Conservation (phyloP, 1,140 invertebrate species). For the Leptinotarsa lineolata region DNA sequence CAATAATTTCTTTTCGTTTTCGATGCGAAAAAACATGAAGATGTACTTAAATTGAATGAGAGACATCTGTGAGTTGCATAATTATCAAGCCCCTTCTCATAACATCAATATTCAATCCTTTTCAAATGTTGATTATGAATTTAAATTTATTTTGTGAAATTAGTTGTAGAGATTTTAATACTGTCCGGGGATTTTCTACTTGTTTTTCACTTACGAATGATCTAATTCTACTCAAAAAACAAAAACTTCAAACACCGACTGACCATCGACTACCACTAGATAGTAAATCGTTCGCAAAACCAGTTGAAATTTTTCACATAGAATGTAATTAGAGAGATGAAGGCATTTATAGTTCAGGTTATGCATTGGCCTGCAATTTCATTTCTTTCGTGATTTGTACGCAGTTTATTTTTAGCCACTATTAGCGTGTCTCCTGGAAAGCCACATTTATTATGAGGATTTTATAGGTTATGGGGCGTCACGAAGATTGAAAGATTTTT, state of each 20-base stretch:
- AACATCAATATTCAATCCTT: too few species aligned
- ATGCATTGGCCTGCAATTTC: conserved; percentile 19
- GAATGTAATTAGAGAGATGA: conserved; percentile 16
- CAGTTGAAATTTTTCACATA: conserved; percentile 19
- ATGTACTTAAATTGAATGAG: too few species aligned
- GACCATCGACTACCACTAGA: neutral
- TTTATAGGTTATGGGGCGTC: conserved; percentile 8
- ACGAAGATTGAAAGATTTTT: neutral
- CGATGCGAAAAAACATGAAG: too few species aligned
- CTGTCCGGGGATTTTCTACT: too few species aligned
- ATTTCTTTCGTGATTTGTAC: conserved; percentile 17
- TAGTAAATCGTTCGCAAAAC: conserved; percentile 20
- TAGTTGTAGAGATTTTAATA: too few species aligned
- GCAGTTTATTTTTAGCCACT: conserved; percentile 22
- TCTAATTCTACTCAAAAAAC: neutral
- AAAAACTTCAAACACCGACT: conserved; percentile 6
- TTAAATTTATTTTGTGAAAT: too few species aligned
- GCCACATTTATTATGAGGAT: conserved; percentile 14
- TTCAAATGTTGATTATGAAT: too few species aligned
- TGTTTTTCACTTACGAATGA: neutral
- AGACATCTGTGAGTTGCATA: too few species aligned
- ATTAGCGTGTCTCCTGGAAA: conserved; percentile 7
- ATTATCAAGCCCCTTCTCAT: too few species aligned
- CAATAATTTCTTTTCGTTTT: too few species aligned
- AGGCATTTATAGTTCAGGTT: conserved; percentile 18